These are phyloP conservation scores for Clarias fuscus DNA, from an alignment of 2,797 vertebrate genomes.

Conservation along the genomic window DNA sequence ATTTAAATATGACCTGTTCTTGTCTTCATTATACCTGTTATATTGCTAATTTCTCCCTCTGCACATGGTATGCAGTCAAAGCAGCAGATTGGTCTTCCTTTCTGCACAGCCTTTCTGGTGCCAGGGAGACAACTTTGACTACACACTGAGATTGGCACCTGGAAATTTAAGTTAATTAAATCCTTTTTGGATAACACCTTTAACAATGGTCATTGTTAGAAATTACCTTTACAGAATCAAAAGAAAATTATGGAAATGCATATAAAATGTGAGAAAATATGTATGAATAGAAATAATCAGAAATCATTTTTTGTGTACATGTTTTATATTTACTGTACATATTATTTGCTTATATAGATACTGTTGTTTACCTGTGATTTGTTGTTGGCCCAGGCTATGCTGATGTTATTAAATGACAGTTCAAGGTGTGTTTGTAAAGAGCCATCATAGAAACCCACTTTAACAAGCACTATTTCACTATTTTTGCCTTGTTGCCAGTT, in stretches of 20 bases:
- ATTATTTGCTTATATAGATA: not conserved
- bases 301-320: not conserved
- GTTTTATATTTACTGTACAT: not conserved
- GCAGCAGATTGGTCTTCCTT: conserved; percentile 69
- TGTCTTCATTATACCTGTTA: conserved; percentile 26
- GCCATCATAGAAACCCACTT: conserved; percentile 24
- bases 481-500: conserved; percentile 60
- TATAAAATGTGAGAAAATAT: too few relatives aligned
- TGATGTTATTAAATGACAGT: conserved; percentile 34
- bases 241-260: too few relatives aligned
- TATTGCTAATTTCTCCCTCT: conserved; percentile 68
- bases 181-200: not conserved
- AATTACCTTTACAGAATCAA: too few relatives aligned
- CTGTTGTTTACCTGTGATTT: conserved; percentile 38
- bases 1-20: not conserved
- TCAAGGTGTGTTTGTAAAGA: conserved; percentile 45
- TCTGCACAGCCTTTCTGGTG: conserved; percentile 57
- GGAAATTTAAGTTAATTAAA: not conserved
- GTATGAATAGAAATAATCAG: too few relatives aligned
- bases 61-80: conserved; percentile 71
- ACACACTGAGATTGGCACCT: conserved; percentile 55
- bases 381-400: conserved; percentile 41
- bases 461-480: conserved; percentile 51
- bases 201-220: too few relatives aligned
- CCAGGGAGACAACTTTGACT: conserved; percentile 45